Base-by-base conservation (phyloP, 1,140 invertebrate genomes). In the Pseudachorutes palmiensis region DNA sequence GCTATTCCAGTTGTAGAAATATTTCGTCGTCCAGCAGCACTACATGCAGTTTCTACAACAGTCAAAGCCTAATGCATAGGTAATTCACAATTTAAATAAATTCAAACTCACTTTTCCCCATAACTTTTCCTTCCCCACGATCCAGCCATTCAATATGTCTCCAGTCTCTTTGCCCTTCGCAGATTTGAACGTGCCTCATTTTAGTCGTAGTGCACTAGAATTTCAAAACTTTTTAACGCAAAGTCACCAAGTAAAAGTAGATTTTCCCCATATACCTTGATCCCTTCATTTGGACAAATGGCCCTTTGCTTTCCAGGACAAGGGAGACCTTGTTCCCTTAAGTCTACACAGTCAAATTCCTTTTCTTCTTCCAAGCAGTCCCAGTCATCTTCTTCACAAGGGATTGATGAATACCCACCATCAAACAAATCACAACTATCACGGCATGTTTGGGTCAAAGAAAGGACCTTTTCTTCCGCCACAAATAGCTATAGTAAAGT, bases 361-460 rank as follows among this genome's bases (percentile, higher is more conserved):
- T 63, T 48, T 26, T 67, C 66, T 26, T 24, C 32, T n/a, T 63
- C 66, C 28, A 67, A 57, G 31, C 66, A 67, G 31, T 31, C 26
- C 66, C 66, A 67, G 24, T 63, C 32, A 24, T 62, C 59, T 3
- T 48, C 26, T 31, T 57, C 49, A 41, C 66, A 67, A 45, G 66
- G 66, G 9, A 62, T 55, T 2, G 59, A 49, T 9, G 66, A 67
- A 55, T 45, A 67, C 5, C 33, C 66, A 16, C 66, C 61, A 36
- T 67, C 66, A 62, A 62, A 67, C 59, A 67, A 32, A 19, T 62
- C 66, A 60, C 66, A 67, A 29, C 49, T 67, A 22, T 67, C 66
- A 14, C 66, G 66, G 57, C 66, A 67, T 19, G 66, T 62, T 45
- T 67, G 59, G 22, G 66, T 67, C 2, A 67, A 28, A 9, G 66